Evolutionary conservation across 2,797 vertebrate genomes (phyloP).

Genomic region (Rhyacichthys aspro): DNA sequence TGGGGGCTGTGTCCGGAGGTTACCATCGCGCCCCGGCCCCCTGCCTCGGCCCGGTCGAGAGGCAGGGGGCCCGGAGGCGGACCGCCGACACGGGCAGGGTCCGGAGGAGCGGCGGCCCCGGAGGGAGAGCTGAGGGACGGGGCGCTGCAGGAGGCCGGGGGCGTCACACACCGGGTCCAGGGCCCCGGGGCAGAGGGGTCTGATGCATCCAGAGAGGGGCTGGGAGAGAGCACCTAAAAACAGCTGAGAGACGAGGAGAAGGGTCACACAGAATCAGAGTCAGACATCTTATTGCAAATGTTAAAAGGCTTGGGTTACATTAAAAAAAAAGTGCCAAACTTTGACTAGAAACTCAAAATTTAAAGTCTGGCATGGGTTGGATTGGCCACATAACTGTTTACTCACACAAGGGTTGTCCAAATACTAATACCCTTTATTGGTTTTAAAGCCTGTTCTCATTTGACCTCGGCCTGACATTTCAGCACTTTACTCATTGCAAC

Average conservation of each 20-base stretch:
- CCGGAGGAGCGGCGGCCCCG: slow-evolving; percentile 25
- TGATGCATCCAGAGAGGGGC: slow-evolving; percentile 82
- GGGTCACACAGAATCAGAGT: slow-evolving; percentile 15
- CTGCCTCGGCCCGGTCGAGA: slow-evolving; percentile 76
- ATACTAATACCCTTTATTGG: too few relatives aligned
- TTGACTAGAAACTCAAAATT: too few relatives aligned
- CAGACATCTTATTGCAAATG: too few relatives aligned
- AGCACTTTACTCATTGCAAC: too few relatives aligned
- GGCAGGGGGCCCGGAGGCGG: slow-evolving; percentile 77
- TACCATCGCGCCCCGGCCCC: slow-evolving; percentile 85
- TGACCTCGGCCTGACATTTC: too few relatives aligned
- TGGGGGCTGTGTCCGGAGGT: slow-evolving; percentile 76
- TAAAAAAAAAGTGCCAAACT: too few relatives aligned
- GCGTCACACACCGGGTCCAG: slow-evolving; percentile 77
- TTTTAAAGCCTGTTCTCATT: too few relatives aligned
- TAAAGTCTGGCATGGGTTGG: too few relatives aligned
- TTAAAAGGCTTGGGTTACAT: too few relatives aligned
- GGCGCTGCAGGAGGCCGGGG: slow-evolving; percentile 31
- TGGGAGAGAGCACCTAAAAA: slow-evolving; percentile 76
- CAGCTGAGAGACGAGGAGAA: slow-evolving; percentile 61
- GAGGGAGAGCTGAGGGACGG: slow-evolving; percentile 32
- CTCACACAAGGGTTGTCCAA: too few relatives aligned
- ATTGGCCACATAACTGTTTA: too few relatives aligned
- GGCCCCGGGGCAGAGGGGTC: slow-evolving; percentile 75
- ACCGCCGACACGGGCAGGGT: slow-evolving; percentile 45